Base-by-base conservation (phyloP, 1,140 invertebrate genomes). In the Heliothis subflexa region DNA sequence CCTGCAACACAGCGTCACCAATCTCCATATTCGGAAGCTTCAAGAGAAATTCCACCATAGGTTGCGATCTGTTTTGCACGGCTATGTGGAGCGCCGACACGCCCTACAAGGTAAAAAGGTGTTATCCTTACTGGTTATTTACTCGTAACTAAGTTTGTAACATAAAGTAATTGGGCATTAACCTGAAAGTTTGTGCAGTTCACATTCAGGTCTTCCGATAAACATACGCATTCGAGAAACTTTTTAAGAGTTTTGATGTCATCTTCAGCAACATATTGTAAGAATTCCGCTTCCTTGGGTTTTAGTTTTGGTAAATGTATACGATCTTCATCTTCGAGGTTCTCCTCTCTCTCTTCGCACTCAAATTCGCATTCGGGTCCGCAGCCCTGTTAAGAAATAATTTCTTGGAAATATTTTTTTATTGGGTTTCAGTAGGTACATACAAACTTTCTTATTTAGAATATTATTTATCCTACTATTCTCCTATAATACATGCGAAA, bases 11-110 rank as follows among this genome's bases (percentile, higher is more conserved):
- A n/a, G 93, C 90, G 86, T 96, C 96, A 5, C 93, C 90, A 12
- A 96, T 91, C 73, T 96, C 95, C 49, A 96, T 94, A 54, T 94
- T 90, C 1, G 90, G 88, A 70, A 92, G 92, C 1, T 86, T 87
- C 33, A 96, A 83, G 13, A 96, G 83, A 81, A 94, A 95, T 73
- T 95, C 93, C 3, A 96, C 94, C 95, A 96, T 96, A 2, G 84
- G 78, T 68, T 93, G 86, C 49, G 95, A 94, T 57, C 91, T 86
- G 66, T 94, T 95, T 80, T 92, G 86, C 4, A 96, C 93, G 0
- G 96, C 95, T 68, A 96, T 87, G 78, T 96, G 94, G 9, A 96
- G 91, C 7, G 95, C 95, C 10, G 95, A 95, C 3, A 95, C 85
- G 28, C 95, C 95, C 94, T 95, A 83, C 14, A 68, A 82, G 25